Evolutionary conservation across 2,888 invertebrate genomes (phyloP).

Genomic region (Flexamia atlantica): DNA sequence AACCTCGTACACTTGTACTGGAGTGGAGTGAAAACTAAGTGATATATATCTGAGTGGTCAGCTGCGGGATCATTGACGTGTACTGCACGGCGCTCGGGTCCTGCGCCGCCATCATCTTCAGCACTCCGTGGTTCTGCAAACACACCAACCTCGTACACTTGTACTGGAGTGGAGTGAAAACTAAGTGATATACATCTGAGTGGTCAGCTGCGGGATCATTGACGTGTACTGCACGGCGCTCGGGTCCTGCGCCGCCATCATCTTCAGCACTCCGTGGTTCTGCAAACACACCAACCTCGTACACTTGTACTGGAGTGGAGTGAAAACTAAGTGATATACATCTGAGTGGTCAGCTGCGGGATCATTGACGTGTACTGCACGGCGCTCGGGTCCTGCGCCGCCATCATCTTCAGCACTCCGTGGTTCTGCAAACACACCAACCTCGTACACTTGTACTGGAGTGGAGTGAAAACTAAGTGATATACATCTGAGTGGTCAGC

Average conservation of each 20-base stretch:
- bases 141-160: slow-evolving; percentile 12
- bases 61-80: slow-evolving; percentile 82
- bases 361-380: slow-evolving; percentile 83
- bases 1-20: slow-evolving; percentile 34
- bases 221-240: slow-evolving; percentile 82
- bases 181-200: no score
- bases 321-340: no score
- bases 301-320: no score
- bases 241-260: slow-evolving; percentile 77
- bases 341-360: slow-evolving; percentile 85
- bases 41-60: slow-evolving; percentile 87
- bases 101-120: slow-evolving; percentile 73
- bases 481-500: slow-evolving; percentile 85
- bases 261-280: slow-evolving; percentile 57
- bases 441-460: no score
- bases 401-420: slow-evolving; percentile 66
- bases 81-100: slow-evolving; percentile 83
- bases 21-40: no score
- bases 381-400: slow-evolving; percentile 79
- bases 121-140: slow-evolving; percentile 47
- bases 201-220: slow-evolving; percentile 84
- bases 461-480: no score
- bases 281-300: slow-evolving; percentile 14
- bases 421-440: slow-evolving; percentile 45
- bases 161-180: no score